Evolutionary conservation across 2,113 vertebrate genomes (phyloP), one percentile per base, ranked within the genome.

Genomic region (Benitochromis conjunctus): DNA sequence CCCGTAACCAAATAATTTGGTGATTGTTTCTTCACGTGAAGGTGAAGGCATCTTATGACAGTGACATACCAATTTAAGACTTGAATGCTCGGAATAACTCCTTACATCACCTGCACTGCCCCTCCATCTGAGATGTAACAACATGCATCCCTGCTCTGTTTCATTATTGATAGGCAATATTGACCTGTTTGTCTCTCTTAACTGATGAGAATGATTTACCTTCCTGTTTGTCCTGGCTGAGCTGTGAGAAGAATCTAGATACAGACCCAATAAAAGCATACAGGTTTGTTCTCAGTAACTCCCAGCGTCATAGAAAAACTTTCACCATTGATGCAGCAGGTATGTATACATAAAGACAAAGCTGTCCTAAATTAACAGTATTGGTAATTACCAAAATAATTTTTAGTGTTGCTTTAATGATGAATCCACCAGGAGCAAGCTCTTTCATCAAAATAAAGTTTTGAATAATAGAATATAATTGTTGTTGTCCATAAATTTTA

Each of bases 101-200:
- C 19, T 71, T 5, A 4, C 51, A 71, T 60, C 57, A 85, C 78
- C 84, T 84, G 66, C 26, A 3, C 51, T 64, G 71, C 74, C 21
- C 31, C 62, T 74, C 77, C 82, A 48, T 36, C 86, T 80, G 81
- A 86, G n/a, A 60, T 14, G 81, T 57, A 74, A 77, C 84, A 89
- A 88, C 89, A 85, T 79, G 88, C 85, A 74, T 87, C 86, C 82
- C 74, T 34, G 80, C 84, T 91, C 86, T 74, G 78, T 86, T 94
- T 91, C 91, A 94, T 94, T 93, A 94, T 93, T 94, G 93, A 95
- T 94, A 71, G 85, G 76, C 69, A 53, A 38, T 93, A 95, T 94
- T 93, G 95, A 96, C 88, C 93, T 58, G 92, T 90, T 94, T 94
- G 92, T 94, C 91, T 92, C 85, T 48, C 58, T 12, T 83, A 91